phyloP scores from a whole-genome alignment of 2,113 vertebrate genomes.

The Phylloscopus whistleri region DNA sequence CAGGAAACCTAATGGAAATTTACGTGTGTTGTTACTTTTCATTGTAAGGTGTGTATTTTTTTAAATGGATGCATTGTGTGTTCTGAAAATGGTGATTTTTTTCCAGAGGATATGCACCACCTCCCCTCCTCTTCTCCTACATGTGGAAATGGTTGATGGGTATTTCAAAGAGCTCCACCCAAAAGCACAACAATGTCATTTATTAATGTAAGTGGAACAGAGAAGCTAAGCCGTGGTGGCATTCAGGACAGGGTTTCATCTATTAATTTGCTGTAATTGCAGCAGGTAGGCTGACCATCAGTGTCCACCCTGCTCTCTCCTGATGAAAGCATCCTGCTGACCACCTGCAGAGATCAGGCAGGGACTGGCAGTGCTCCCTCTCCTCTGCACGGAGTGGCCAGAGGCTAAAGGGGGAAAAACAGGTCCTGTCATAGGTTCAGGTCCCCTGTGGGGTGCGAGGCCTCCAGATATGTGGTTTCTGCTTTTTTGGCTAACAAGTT shows the following conservation, averaged over 20 bases:
- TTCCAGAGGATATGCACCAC: neutral
- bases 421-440: accelerated
- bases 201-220: neutral
- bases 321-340: neutral
- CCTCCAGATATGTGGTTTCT: neutral
- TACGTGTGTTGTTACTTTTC: neutral
- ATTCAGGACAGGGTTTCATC: neutral
- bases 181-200: neutral
- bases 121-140: accelerated
- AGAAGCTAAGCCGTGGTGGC: neutral
- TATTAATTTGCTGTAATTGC: neutral
- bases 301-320: neutral
- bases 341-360: accelerated
- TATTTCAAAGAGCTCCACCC: neutral
- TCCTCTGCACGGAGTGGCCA: neutral
- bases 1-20: neutral
- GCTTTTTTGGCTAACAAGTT: neutral
- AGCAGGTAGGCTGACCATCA: accelerated
- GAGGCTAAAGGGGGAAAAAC: accelerated
- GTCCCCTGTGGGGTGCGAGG: accelerated
- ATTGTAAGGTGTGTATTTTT: neutral
- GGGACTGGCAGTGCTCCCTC: neutral
- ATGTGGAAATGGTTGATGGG: accelerated
- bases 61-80: neutral
- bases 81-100: neutral